Base-by-base conservation (phyloP, 1,140 invertebrate species). In the Theocolax elegans region DNA sequence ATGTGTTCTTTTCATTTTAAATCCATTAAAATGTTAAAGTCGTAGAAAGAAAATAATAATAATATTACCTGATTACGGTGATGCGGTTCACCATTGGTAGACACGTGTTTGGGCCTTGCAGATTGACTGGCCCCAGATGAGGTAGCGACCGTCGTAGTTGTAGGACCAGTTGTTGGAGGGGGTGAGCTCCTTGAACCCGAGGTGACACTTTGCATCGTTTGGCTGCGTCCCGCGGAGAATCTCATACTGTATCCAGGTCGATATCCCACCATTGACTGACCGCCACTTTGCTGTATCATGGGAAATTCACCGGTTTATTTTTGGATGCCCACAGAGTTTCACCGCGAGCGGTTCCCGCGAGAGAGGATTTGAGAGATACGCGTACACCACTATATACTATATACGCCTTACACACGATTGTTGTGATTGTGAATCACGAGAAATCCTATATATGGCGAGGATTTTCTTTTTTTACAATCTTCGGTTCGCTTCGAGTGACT, bases 121-220 rank as follows among this genome's bases (percentile, higher is more conserved):
- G 40, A 7, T 17, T 65, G 48, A 31, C 51, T 56, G 64, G 38
- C n/a, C n/a, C 72, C 62, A 73, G 54, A 51, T 31, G 59, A 42
- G 46, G 64, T 67, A 71, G 59, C 60, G 72, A 29, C 56, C 75
- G 77, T 53, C 78, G 78, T 21, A 83, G 85, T 72, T 82, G 42
- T 71, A 0, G 62, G 63, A 1, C 64, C 64, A 0, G 70, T 56
- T 19, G 63, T 60, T 38, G 78, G 77, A 17, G 81, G 79, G 7
- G 86, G 85, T 72, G 85, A 87, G 72, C 85, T 86, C 4, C 81
- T 65, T 12, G 83, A 84, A n/a, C 77, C 79, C 19, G 83, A 85
- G 23, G 86, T 87, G 71, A 87, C 83, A 65, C 85, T 87, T 74
- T 87, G 85, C 76, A 87, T 84, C 53, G 86, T 87, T 73, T 87